Conservation (phyloP, 2,797 vertebrate genomes). For the Lagorchestes hirsutus region DNA sequence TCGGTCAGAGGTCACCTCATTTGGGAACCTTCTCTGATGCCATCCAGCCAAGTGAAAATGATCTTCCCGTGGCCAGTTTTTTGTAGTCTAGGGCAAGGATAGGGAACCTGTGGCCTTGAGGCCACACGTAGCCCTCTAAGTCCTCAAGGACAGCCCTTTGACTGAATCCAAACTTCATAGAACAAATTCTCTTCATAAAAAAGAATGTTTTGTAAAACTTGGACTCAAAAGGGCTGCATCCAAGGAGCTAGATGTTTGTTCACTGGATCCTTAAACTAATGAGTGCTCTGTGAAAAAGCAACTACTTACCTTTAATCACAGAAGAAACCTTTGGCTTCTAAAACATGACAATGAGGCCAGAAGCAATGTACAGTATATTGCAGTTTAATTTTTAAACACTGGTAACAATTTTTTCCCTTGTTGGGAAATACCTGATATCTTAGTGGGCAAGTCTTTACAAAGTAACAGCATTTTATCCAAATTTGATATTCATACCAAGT, state of each 20-base stretch:
- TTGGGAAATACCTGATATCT: conserved; percentile 53
- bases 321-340: conserved; percentile 11
- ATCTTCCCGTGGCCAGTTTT: neutral
- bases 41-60: neutral
- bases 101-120: no score
- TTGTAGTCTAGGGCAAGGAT: neutral
- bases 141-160: no score
- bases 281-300: conserved; percentile 30
- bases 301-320: conserved; percentile 39
- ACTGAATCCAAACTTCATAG: no score
- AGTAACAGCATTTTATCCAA: conserved; percentile 75
- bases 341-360: conserved; percentile 26
- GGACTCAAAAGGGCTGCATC: no score
- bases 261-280: neutral
- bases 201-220: no score
- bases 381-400: conserved; percentile 68
- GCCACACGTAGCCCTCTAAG: no score
- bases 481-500: conserved; percentile 45
- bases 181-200: no score
- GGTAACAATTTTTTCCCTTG: conserved; percentile 64
- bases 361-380: conserved; percentile 32
- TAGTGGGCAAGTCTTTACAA: conserved; percentile 51
- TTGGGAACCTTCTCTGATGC: neutral
- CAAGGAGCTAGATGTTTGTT: no score
- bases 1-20: neutral